These are phyloP conservation scores for Diachrysia chrysitis DNA, from an alignment of 2,888 invertebrate genomes.

Conservation along the genomic window DNA sequence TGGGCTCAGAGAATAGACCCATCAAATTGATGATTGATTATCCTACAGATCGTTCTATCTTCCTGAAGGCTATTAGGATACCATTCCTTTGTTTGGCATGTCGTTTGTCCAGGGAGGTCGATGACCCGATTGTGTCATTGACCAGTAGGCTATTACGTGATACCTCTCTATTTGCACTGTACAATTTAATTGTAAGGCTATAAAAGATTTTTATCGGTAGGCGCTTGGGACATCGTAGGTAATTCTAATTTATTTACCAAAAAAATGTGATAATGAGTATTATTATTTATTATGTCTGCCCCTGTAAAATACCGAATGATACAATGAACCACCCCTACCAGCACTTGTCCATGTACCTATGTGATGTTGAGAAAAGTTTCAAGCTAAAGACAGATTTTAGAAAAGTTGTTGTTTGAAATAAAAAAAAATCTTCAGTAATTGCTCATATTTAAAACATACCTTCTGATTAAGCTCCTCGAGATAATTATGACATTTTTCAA, in stretches of 20 bases:
- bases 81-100: not conserved
- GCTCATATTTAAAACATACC: too few relatives aligned
- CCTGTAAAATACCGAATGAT: too few relatives aligned
- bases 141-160: constrained; percentile 4
- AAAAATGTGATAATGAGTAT: not conserved
- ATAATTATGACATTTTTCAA: too few relatives aligned
- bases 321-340: too few relatives aligned
- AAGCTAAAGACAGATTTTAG: too few relatives aligned
- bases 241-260: not conserved
- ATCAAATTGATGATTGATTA: not conserved
- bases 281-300: too few relatives aligned
- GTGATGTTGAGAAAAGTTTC: too few relatives aligned
- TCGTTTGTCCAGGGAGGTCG: not conserved
- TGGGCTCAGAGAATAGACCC: constrained; percentile 4
- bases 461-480: too few relatives aligned
- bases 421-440: too few relatives aligned
- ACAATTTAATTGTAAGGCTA: constrained; percentile 1
- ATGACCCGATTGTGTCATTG: not conserved
- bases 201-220: not conserved
- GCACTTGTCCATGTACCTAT: too few relatives aligned
- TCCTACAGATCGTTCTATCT: not conserved
- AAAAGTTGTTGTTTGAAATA: too few relatives aligned
- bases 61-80: constrained; percentile 1
- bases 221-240: not conserved
- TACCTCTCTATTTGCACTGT: not conserved